Base-by-base conservation (phyloP, 1,140 invertebrate genomes). In the Leptinotarsa defecta region DNA sequence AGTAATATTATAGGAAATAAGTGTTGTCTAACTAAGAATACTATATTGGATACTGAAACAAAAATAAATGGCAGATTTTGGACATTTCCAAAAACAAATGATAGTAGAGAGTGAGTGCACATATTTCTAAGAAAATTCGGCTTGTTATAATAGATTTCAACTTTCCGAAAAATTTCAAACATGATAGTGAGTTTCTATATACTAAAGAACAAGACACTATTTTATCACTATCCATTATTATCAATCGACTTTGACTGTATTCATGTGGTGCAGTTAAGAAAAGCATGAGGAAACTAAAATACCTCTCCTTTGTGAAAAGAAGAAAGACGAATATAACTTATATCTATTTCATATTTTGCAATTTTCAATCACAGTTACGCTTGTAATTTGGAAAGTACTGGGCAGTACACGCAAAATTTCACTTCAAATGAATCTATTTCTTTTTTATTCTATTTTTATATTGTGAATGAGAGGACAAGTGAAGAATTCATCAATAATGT, bases 321-420 rank as follows among this genome's bases (percentile, higher is more conserved):
- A 57, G 52, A 57, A 57, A 57, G 6, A 17, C 15, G 3, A 57
- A 57, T 57, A 57, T 17, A 57, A 57, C 52, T 57, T 57, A 57
- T 57, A 57, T 19, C 52, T 57, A 57, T 57, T 57, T 5, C 52
- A 57, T 57, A 57, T 57, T 57, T 77, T 72, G 76, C 67, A 77
- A 68, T 77, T 57, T 74, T 74, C 52, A 77, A 77, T 77, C 76
- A 77, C 76, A 77, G 76, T 68, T 74, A 74, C 68, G 76, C 76
- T 77, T 77, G 68, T 68, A 77, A 77, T 74, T 77, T 62, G 68
- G 63, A 76, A 62, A 68, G 22, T 57, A n/a, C 15, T 27, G 69
- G 49, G 71, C 69, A 75, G 52, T 17, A 64, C 74, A 69, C 52
- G 57, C 48, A 13, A 52, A 71, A 19, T 34, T 70, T 52, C 48